phyloP scores from a whole-genome alignment of 2,113 vertebrate genomes.

The Myiopsitta monachus region DNA sequence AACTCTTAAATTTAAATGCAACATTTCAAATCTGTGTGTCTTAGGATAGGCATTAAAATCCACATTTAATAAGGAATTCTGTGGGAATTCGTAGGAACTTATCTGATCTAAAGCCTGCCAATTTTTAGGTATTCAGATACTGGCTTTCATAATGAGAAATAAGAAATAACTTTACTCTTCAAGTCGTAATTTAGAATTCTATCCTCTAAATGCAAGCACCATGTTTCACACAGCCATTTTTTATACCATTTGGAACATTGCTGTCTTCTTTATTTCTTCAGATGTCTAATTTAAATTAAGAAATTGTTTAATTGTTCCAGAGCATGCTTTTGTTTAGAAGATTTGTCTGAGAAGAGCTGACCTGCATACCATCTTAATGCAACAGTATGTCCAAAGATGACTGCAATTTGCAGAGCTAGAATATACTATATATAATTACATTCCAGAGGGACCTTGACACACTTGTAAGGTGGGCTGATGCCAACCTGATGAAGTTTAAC shows the following conservation, averaged over 20 bases:
- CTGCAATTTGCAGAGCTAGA: not conserved
- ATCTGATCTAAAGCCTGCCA: not conserved
- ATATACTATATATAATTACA: not conserved
- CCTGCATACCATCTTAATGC: not conserved
- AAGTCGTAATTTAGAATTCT: not conserved
- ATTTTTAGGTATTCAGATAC: not conserved
- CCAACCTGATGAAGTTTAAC: no score
- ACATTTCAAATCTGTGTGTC: not conserved
- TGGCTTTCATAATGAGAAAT: not conserved
- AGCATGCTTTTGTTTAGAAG: not conserved
- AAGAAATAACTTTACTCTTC: not conserved
- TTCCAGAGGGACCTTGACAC: no score
- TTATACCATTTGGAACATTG: not conserved
- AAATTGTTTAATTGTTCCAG: not conserved
- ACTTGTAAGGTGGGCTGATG: no score
- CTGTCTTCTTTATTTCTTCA: not conserved
- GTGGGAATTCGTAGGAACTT: not conserved
- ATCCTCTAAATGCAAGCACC: not conserved
- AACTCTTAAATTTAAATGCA: not conserved
- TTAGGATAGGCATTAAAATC: not conserved
- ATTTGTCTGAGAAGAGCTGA: not conserved
- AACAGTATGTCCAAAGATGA: not conserved
- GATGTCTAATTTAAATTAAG: not conserved
- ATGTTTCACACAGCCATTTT: not conserved
- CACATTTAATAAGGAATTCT: not conserved